phyloP scores from a whole-genome alignment of 1,140 invertebrate species.

The Thaumatotibia leucotreta region DNA sequence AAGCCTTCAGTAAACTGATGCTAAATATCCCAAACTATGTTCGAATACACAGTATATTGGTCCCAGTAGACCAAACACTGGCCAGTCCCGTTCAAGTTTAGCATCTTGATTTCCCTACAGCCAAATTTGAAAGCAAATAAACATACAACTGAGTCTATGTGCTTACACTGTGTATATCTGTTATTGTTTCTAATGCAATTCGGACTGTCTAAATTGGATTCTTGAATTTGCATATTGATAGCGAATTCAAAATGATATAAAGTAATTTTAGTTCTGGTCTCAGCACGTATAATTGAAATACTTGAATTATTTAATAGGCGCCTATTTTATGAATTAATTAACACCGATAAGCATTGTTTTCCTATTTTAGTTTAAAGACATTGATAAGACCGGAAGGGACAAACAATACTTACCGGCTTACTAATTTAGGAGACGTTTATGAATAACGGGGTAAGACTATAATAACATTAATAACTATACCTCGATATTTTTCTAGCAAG shows the following conservation, averaged over 20 bases:
- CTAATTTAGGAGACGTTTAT: too few relatives aligned
- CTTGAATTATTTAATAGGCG: too few relatives aligned
- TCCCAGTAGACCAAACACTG: conserved; percentile 30
- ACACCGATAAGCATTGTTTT: not conserved
- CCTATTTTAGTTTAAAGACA: too few relatives aligned
- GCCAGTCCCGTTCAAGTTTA: conserved; percentile 41
- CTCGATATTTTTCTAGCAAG: too few relatives aligned
- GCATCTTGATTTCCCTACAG: conserved; percentile 63
- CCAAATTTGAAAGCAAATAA: conserved; percentile 39
- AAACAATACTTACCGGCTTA: too few relatives aligned
- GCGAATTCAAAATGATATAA: not conserved
- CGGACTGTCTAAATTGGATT: not conserved
- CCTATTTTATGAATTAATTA: too few relatives aligned
- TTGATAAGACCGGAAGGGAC: too few relatives aligned
- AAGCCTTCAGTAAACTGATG: not conserved
- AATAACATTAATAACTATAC: too few relatives aligned
- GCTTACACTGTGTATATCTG: not conserved
- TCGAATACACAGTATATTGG: conserved; percentile 24
- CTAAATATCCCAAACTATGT: not conserved
- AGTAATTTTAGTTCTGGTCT: not conserved
- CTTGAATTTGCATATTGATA: not conserved
- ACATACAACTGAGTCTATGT: conserved; percentile 1
- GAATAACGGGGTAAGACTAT: too few relatives aligned
- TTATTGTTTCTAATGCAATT: conserved; percentile 13
- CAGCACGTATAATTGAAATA: too few relatives aligned